Evolutionary conservation across 2,888 invertebrate species (phyloP), one percentile per base, ranked within the genome.

Genomic region (Luperina nickerlii): DNA sequence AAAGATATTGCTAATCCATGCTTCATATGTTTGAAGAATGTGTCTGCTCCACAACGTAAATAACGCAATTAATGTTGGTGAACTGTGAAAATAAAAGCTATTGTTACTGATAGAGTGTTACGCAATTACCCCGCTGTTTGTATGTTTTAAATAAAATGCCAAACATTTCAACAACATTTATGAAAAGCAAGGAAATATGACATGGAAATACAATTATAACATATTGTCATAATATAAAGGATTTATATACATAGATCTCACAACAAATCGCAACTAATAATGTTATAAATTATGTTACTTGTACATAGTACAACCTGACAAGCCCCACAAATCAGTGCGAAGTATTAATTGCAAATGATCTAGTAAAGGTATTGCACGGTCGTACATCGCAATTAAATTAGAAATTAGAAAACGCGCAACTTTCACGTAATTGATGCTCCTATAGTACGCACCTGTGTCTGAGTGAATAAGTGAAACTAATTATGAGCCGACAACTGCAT

Each of bases 381-480:
- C 78, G 78, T 82, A 89, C 84, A 90, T 88, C 83, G 90, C 88
- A 94, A 94, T 93, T 92, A 92, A 92, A 93, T 92, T 94, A 93
- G 94, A 94, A 95, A 95, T 92, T 92, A 93, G 94, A 93, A 94
- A 94, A 93, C 92, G 91, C 87, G 88, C 90, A 88, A 94, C 94
- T 95, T 95, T 95, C 95, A 92, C 92, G 92, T 94, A 94, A 95
- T 93, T 92, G 94, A 92, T 91, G 93, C 92, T 85, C 82, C 91
- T 90, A 89, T 89, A 88, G 90, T 92, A 91, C 89, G 87, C 90
- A 85, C 87, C 83, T 79, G 88, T 88, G 90, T 88, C 86, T 86
- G 89, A 90, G 91, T 91, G 91, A 91, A 94, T 92, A 91, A 91
- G 92, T 94, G 93, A 92, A 91, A 94, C 94, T 95, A 95, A 96